A percentile compares a stretch with the other conserved stretches of the same genome.
Conservation (phyloP, 2,888 invertebrate species). For the Zaprionus obscuricornis region DNA sequence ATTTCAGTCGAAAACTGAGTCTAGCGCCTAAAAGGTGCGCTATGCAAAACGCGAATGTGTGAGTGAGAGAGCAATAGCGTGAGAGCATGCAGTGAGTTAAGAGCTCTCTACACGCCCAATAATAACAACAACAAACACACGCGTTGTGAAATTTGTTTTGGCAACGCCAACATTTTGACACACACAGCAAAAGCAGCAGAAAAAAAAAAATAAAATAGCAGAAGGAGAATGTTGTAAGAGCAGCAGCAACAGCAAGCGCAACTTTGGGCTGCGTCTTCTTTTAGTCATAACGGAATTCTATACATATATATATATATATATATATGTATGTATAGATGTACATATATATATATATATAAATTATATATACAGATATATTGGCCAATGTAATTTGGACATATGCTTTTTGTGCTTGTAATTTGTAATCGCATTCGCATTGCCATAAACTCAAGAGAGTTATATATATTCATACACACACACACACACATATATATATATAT, state of each 20-base stretch:
- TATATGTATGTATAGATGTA: background rate
- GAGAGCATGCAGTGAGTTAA: no score
- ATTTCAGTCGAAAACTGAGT: constrained; percentile 44
- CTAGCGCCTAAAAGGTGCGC: background rate
- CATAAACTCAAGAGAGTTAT: background rate
- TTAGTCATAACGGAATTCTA: background rate
- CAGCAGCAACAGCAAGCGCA: background rate
- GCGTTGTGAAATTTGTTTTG: constrained; percentile 56
- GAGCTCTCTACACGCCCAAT: no score
- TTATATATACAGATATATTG: no score
- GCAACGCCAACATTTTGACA: constrained; percentile 38
- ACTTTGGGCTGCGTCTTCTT: background rate
- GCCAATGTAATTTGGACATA: background rate
- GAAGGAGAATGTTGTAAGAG: no score
- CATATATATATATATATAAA: constrained; percentile 1
- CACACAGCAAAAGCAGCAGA: background rate
- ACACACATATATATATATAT: background rate
- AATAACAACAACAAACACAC: constrained; percentile 1
- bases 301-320: background rate
- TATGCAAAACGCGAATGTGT: no score
- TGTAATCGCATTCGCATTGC: no score
- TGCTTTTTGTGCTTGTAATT: no score
- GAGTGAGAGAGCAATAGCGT: no score
- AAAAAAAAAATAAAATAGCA: no score
- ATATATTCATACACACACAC: background rate